Conservation (phyloP, 2,113 vertebrate species). For the Onychostruthus taczanowskii region DNA sequence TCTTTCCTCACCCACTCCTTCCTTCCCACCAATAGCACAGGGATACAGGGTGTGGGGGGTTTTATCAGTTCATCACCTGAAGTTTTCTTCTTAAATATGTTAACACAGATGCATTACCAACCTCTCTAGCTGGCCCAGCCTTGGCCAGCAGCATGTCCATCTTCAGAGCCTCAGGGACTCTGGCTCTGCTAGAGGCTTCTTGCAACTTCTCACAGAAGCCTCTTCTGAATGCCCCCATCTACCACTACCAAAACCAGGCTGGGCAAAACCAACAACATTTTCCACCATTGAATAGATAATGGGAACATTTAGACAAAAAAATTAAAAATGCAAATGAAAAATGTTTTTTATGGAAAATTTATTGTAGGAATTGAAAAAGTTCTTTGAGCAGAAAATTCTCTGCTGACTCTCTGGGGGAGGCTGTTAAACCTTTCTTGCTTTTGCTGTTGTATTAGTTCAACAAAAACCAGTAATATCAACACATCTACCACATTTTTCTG, state of each 20-base stretch:
- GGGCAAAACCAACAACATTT: background rate
- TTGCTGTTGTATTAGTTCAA: background rate
- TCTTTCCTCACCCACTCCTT: background rate
- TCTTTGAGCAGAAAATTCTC: background rate
- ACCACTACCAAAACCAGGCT: accelerated
- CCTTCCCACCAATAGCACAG: accelerated
- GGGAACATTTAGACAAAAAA: background rate
- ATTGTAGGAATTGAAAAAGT: background rate
- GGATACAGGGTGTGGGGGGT: accelerated
- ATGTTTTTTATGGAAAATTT: background rate
- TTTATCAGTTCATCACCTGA: background rate
- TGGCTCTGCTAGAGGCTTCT: background rate
- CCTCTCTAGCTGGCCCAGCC: accelerated
- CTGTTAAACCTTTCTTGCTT: background rate
- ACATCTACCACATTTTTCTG: background rate
- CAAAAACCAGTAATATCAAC: background rate
- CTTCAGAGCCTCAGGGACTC: accelerated
- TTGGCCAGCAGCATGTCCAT: no score
- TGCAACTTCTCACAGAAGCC: background rate
- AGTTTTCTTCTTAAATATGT: background rate
- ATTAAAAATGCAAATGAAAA: background rate
- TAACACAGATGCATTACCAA: accelerated
- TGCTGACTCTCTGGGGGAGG: background rate
- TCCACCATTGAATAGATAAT: background rate
- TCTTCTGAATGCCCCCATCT: accelerated